Percentiles rank a stretch among this genome's conserved stretches.
Conservation (phyloP, 2,888 invertebrate genomes). For the Limnephilus lunatus region DNA sequence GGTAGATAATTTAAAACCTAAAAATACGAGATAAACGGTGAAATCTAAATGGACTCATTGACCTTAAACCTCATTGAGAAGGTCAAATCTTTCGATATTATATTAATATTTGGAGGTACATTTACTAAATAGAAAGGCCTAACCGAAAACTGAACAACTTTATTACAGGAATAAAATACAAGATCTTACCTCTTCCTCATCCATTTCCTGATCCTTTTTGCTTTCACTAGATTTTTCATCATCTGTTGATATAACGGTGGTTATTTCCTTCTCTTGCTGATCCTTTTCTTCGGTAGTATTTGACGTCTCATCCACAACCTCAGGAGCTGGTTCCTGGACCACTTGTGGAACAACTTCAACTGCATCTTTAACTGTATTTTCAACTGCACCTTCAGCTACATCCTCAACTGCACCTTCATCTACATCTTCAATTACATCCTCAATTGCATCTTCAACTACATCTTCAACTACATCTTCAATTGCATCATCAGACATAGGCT, state of each 20-base stretch:
- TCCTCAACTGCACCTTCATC: background rate
- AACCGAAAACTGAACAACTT: background rate
- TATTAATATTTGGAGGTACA: too few species aligned
- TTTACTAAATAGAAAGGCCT: too few species aligned
- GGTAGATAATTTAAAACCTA: too few species aligned
- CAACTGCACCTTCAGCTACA: background rate
- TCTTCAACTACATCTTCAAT: background rate
- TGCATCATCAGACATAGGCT: background rate
- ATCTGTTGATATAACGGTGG: background rate
- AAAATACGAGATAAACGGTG: too few species aligned
- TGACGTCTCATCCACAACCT: background rate
- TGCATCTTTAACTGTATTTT: background rate
- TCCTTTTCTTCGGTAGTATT: background rate
- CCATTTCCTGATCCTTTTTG: slow-evolving; percentile 8
- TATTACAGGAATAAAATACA: background rate
- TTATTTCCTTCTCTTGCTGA: background rate
- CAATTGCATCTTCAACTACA: background rate
- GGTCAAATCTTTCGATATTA: too few species aligned
- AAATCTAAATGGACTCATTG: too few species aligned
- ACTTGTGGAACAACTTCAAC: background rate
- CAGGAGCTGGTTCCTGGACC: slow-evolving; percentile 2
- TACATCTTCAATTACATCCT: background rate
- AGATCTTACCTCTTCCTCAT: background rate
- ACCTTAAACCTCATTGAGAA: too few species aligned
- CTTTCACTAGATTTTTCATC: slow-evolving; percentile 6